Conservation (phyloP, 1,140 invertebrate genomes). For the Belonocnema kinseyi region DNA sequence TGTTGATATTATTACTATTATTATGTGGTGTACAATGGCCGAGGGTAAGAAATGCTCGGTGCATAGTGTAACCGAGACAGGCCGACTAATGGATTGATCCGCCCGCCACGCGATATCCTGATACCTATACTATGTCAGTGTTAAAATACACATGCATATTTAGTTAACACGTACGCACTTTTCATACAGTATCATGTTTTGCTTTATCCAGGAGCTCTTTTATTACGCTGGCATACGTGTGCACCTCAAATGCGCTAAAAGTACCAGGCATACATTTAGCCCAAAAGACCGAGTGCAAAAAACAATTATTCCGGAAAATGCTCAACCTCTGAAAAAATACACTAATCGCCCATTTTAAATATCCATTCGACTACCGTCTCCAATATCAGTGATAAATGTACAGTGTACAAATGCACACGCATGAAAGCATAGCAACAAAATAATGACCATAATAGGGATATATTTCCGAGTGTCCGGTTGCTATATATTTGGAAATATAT, state of each 20-base stretch:
- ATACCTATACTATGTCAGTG: slow-evolving; percentile 62
- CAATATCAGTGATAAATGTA: neutral
- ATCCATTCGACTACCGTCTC: neutral
- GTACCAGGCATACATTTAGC: neutral
- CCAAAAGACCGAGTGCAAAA: neutral
- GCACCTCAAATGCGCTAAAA: neutral
- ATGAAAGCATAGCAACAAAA: neutral
- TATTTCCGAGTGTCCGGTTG: too few species aligned
- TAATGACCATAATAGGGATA: neutral
- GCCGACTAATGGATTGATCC: slow-evolving; percentile 68
- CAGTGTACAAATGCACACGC: neutral
- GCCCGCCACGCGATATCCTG: slow-evolving; percentile 58
- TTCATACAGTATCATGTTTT: slow-evolving; percentile 51
- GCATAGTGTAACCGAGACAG: slow-evolving; percentile 60
- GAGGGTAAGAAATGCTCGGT: slow-evolving; percentile 57
- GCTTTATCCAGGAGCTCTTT: slow-evolving; percentile 22
- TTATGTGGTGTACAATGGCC: slow-evolving; percentile 53
- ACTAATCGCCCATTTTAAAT: neutral
- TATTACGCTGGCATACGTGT: neutral
- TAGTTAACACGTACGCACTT: slow-evolving; percentile 42
- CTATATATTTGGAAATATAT: too few species aligned
- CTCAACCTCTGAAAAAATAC: neutral
- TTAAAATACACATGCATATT: slow-evolving; percentile 46
- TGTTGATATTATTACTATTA: slow-evolving; percentile 53
- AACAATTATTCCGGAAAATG: slow-evolving; percentile 22